Percentiles rank a stretch among this genome's conserved stretches.
Conservation (phyloP, 1,140 invertebrate genomes). For the Macrobrachium nipponense region DNA sequence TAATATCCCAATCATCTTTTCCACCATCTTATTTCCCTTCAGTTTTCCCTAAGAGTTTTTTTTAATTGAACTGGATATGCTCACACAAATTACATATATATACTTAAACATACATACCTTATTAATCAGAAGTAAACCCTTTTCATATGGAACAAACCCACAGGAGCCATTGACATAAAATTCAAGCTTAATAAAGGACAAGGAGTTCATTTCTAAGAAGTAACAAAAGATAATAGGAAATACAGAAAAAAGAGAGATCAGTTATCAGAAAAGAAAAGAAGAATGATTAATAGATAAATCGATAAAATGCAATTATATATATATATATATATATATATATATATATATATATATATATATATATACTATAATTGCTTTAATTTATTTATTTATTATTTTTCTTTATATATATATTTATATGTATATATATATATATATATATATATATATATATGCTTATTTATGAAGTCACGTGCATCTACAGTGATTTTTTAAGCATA, state of each 20-base stretch:
- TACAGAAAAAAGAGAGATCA: no score
- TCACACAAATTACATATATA: conserved; percentile 1
- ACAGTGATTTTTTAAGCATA: background rate
- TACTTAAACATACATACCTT: background rate
- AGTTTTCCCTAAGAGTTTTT: no score
- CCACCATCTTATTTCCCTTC: background rate
- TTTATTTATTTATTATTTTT: background rate
- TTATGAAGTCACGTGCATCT: background rate
- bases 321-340: background rate
- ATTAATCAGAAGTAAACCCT: no score
- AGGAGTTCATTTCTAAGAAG: no score
- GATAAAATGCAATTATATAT: background rate
- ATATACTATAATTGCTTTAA: background rate
- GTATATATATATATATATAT: background rate
- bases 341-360: background rate
- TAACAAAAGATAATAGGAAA: no score
- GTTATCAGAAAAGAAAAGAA: no score
- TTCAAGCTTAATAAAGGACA: no score
- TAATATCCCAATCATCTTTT: no score
- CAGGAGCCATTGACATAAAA: no score
- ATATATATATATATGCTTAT: conserved; percentile 7
- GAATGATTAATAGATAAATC: background rate
- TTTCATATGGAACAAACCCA: no score
- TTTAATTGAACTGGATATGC: no score
- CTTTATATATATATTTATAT: no score